phyloP scores from a whole-genome alignment of 2,888 invertebrate genomes.

The Lasioglossum calceatum region DNA sequence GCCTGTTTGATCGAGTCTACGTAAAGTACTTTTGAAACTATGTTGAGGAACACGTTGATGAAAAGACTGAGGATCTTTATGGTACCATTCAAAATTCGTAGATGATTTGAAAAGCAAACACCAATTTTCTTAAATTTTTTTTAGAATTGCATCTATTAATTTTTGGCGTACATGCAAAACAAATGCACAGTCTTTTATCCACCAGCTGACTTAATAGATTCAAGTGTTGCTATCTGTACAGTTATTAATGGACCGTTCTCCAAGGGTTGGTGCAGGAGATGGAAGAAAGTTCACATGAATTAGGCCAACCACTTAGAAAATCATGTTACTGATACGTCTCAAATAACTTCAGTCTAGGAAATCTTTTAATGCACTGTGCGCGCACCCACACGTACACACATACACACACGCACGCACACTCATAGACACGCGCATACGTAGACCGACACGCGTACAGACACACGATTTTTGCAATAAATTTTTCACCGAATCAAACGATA shows the following conservation, averaged over 20 bases:
- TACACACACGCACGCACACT: neutral
- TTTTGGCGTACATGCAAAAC: no score
- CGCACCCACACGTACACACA: neutral
- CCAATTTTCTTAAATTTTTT: neutral
- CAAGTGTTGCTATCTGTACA: neutral
- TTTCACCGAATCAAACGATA: slow-evolving; percentile 30
- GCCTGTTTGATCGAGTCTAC: neutral
- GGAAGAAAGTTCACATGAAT: neutral
- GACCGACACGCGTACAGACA: neutral
- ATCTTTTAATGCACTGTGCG: neutral
- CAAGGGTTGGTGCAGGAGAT: neutral
- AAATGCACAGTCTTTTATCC: no score
- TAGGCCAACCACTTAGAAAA: neutral
- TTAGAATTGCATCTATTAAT: neutral
- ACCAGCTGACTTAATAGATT: no score
- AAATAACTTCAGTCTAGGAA: neutral
- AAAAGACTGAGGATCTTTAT: neutral
- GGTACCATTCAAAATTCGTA: neutral
- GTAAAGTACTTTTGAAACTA: neutral
- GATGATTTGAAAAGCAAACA: neutral
- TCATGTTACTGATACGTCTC: neutral
- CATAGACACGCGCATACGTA: slow-evolving; percentile 4
- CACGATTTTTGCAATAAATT: slow-evolving; percentile 47
- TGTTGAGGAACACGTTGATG: neutral
- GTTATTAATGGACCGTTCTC: neutral